These are phyloP conservation scores for Peromyscus leucopus DNA, from an alignment of 2,113 vertebrate species.

Conservation along the genomic window DNA sequence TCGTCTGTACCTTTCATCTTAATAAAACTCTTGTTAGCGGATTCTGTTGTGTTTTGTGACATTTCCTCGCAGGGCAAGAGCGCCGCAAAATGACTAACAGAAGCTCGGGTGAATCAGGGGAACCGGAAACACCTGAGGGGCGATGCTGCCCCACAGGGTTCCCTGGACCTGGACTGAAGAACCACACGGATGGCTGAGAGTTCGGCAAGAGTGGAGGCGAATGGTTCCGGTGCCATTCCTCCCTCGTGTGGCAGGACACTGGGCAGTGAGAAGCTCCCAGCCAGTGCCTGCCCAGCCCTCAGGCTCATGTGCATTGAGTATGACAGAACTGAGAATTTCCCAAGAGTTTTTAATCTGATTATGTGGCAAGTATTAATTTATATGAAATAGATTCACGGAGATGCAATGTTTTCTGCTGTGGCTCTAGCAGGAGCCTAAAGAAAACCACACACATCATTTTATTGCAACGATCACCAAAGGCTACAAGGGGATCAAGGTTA, in stretches of 20 bases:
- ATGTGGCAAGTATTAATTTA: neutral
- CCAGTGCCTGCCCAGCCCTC: neutral
- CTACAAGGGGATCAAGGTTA: neutral
- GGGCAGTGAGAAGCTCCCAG: neutral
- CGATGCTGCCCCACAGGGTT: neutral
- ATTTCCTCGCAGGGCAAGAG: too few species aligned
- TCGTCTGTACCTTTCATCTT: too few species aligned
- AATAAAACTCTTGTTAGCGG: too few species aligned
- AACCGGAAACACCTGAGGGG: neutral
- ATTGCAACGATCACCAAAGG: neutral
- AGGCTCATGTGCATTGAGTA: neutral
- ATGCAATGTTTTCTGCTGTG: neutral
- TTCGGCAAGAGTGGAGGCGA: too few species aligned
- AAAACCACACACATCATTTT: fast-evolving
- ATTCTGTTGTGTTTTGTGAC: too few species aligned
- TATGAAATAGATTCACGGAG: neutral
- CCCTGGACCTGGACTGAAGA: neutral
- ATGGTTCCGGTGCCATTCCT: neutral
- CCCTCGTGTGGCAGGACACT: neutral
- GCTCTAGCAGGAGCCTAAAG: neutral
- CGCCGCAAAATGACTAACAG: neutral
- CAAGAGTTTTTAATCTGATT: neutral
- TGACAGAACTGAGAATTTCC: neutral
- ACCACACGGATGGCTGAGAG: too few species aligned
- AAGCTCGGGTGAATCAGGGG: neutral